Conservation (phyloP, 2,888 invertebrate species). For the Xestia sexstrigata region DNA sequence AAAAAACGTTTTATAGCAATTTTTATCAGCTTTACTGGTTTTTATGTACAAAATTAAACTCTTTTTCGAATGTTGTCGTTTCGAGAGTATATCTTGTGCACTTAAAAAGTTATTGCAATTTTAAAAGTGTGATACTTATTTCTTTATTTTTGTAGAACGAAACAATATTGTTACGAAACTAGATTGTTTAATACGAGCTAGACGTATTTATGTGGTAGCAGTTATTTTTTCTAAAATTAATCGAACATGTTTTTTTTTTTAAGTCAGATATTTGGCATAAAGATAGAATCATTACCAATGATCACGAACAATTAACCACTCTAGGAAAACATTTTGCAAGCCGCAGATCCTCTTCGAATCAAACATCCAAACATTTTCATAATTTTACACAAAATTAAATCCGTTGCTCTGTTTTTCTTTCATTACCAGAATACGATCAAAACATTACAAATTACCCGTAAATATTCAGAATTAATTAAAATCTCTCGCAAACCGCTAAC, state of each 20-base stretch:
- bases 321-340: neutral
- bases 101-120: too few species aligned
- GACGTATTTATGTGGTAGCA: neutral
- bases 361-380: slow-evolving; percentile 13
- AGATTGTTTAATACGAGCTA: neutral
- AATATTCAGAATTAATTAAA: slow-evolving; percentile 67
- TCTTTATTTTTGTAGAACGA: too few species aligned
- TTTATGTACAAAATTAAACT: too few species aligned
- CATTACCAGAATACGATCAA: slow-evolving; percentile 41
- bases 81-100: too few species aligned
- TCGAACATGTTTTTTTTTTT: neutral
- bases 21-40: too few species aligned
- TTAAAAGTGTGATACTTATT: too few species aligned
- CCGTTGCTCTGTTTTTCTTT: slow-evolving; percentile 51
- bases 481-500: slow-evolving; percentile 56
- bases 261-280: neutral
- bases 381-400: slow-evolving; percentile 11
- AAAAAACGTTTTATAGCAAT: too few species aligned
- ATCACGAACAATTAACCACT: neutral
- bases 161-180: neutral
- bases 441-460: slow-evolving; percentile 55
- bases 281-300: neutral
- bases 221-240: neutral
- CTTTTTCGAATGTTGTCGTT: too few species aligned
- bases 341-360: neutral